phyloP scores from a whole-genome alignment of 2,797 vertebrate genomes.

The Lerista edwardsae region DNA sequence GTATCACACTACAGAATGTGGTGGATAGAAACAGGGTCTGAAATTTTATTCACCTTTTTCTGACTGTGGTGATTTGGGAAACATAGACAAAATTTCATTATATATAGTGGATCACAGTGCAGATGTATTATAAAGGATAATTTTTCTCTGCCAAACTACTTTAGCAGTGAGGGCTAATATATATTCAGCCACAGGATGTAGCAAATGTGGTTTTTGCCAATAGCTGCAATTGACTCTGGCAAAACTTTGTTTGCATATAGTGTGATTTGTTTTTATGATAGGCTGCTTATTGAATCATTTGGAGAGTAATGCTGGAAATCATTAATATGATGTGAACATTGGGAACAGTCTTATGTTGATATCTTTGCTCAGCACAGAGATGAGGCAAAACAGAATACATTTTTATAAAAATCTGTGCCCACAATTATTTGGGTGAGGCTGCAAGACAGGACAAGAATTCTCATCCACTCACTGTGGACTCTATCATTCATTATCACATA shows the following conservation, averaged over 20 bases:
- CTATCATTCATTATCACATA: not conserved
- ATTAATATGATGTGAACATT: not conserved
- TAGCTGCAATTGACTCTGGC: not conserved
- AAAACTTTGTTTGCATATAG: not conserved
- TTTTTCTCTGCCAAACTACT: not conserved
- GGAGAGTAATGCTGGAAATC: not conserved
- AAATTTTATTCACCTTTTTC: not conserved
- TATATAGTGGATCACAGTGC: not conserved
- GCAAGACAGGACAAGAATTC: not conserved
- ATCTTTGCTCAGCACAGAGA: not conserved
- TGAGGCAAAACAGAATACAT: not conserved
- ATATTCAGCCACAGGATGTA: not conserved
- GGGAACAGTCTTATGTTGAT: not conserved
- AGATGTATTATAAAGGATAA: not conserved
- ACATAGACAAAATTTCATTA: not conserved
- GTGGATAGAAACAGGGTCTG: not conserved
- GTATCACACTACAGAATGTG: accelerated
- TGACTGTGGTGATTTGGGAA: not conserved
- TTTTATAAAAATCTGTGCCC: not conserved
- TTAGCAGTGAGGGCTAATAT: not conserved
- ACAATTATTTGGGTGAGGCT: too few relatives aligned
- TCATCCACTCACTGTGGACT: not conserved
- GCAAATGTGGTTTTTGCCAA: not conserved
- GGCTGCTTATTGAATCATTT: not conserved
- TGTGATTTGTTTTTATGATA: not conserved